Evolutionary conservation across 92 coral and sea anemone species (phyloP), one percentile per base, ranked within the genome.

Genomic region (Epizoanthus scotinus): DNA sequence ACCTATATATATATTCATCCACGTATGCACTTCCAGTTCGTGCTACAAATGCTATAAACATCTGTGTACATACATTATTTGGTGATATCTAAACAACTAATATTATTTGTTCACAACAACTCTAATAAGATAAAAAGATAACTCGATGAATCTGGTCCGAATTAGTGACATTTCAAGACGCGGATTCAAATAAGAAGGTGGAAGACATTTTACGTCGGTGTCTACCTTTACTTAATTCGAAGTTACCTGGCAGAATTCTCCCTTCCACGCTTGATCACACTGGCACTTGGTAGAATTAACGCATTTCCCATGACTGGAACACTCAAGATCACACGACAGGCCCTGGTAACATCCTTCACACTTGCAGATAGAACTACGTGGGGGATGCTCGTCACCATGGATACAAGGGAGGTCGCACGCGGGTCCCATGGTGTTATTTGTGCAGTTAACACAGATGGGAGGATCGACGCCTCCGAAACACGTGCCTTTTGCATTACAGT

Each of bases 361-460:
- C 36, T 89, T 78, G 66, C 92, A 89, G 26, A 85, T 50, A 8
- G 81, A 80, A 25, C 88, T 79, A 69, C 71, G 84, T 25, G 86
- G 89, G 0, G 92, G 92, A 54, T 74, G 27, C 61, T 89, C 92
- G 20, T 28, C 75, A 10, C 92, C 92, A 52, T 82, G 86, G 68
- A 81, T 85, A 55, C 92, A 89, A 31, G 89, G 92, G 0, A 89
- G 83, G 60, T 89, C 89, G 77, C 92, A 89, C 15, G 83, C 84
- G 40, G 63, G 55, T 8, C 92, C 92, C 92, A 89, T 89, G 13
- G 92, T 89, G 70, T 85, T 82, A 18, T 79, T 66, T 14, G 89
- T 85, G 64, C 92, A 89, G 78, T 89, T 89, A 9, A 82, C 81
- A 70, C 92, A 89, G 24, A 86, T 86, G 20, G 92, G 92, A 26